Base-by-base conservation (phyloP, 2,888 invertebrate genomes). In the Eristalis pertinax region DNA sequence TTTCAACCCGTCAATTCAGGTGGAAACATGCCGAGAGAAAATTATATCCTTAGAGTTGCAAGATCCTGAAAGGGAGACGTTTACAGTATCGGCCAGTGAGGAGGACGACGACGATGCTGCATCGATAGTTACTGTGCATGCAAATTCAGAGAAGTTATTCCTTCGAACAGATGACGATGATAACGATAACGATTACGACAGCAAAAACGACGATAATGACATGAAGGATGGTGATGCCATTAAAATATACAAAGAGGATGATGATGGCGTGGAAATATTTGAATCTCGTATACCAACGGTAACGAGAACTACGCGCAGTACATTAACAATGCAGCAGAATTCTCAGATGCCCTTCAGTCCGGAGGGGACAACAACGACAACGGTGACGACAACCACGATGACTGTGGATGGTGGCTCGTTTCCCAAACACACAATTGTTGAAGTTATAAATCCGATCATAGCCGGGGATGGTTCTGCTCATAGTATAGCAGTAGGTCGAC, bases 1-100 rank as follows among this genome's bases (percentile, higher is more conserved):
- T 91, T 90, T 90, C 32, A 32, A 89, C 90, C 90, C 89, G 90
- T 79, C 89, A 77, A 91, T 91, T 90, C 92, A 93, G 97, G 97
- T 97, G 93, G 97, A 98, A 95, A 97, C 97, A 87, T 96, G 97
- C 89, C 96, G 97, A 93, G 97, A 97, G 94, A 97, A 97, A 94
- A 97, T 98, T 90, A 97, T 98, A 93, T 97, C 97, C 80, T 94
- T 98, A 93, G 97, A 98, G 93, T 93, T 98, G 95, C 94, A 92
- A 94, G 95, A 93, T 94, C 95, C 89, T 24, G 92, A 92, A 74
- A 89, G 89, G 60, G 90, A 93, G 92, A 91, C 77, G 15, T n/a
- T 74, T 29, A 70, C 56, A 0, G 38, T 87, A 60, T 87, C 87
- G 76, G 87, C 87, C 29, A 87, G 87, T 5, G 93, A 93, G 13